Base-by-base conservation (phyloP, 2,797 vertebrate genomes). In the Channa striata region DNA sequence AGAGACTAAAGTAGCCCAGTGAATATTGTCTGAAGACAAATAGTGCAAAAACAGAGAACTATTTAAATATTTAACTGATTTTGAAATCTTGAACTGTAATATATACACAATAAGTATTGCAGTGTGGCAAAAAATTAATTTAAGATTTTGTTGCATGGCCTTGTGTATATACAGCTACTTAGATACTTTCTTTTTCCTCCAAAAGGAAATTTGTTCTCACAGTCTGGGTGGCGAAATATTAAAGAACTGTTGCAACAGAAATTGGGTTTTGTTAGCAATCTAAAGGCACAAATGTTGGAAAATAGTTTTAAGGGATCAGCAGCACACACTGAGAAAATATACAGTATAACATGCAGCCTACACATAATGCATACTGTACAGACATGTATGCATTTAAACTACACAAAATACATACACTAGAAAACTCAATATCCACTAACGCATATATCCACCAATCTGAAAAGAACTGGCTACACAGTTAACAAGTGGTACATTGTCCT, bases 171-270 rank as follows among this genome's bases (percentile, higher is more conserved):
- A 64, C 44, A 72, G 37, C 61, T 67, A 30, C 17, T 48, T 56
- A 61, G 62, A 58, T 33, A 33, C 3, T 49, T 63, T 7, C 20
- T 64, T 50, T 63, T 14, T 50, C 43, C 13, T 64, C 30, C 42
- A 65, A 65, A 50, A 68, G 63, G 63, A 78, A 77, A 70, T 77
- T 25, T 75, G 64, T 68, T 68, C 72, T 72, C 63, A 17, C 14
- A 58, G 58, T 36, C 64, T 57, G 40, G 30, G 39, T 3, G 23
- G 23, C 30, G 47, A 60, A 58, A 65, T 59, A 74, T 66, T 61
- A 64, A 48, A 68, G 21, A 82, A 54, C 16, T 30, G 11, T 42
- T 70, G 53, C 44, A 63, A 56, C 40, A 63, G 42, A 68, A 33
- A 50, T 61, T 10, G 49, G 6, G 49, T 63, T 63, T 30, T 61